Base-by-base conservation (phyloP, 2,888 invertebrate genomes). In the Apomyelois bistriatella region DNA sequence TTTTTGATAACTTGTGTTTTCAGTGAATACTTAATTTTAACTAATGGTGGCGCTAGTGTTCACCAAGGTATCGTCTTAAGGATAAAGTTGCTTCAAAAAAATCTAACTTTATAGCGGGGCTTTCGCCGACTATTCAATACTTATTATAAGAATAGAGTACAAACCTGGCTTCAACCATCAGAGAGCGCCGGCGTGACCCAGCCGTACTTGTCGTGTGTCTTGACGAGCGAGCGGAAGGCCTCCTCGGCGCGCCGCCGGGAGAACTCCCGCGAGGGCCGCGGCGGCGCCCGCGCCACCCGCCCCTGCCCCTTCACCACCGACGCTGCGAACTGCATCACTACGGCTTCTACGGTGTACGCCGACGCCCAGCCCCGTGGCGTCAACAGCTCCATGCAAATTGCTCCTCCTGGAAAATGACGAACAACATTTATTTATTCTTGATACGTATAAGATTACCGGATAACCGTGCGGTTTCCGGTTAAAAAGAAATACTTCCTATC, bases 161-260 rank as follows among this genome's bases (percentile, higher is more conserved):
- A 42, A 63, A 78, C 80, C 71, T 37, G 36, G 48, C 56, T 56
- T 93, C 94, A 97, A 76, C 97, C 97, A 80, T 97, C 97, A 43
- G 96, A 93, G 58, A 96, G 91, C 12, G 96, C 94, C 22, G 96
- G 96, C 22, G 97, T 97, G 48, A 97, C 96, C 97, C 97, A 97
- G 52, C 97, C 97, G 76, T 96, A 97, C 76, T 97, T 97, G 75
- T 97, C 96, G 76, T 97, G 97, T 7, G 96, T 97, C 82, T 96
- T 96, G 55, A 97, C 96, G 62, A 97, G 91, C 54, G 95, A 96
- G 64, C 96, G 92, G 85, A 97, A 97, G 28, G 97, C 95, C 72
- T 96, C 96, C 78, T 97, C 97, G n/a, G 97, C 97, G 51, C 95
- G 93, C 60, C 95, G 92, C 60, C 85, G 91, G 65, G 92, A 95